These are phyloP conservation scores for Mamestra configurata DNA, from an alignment of 1,140 invertebrate species.

Conservation along the genomic window DNA sequence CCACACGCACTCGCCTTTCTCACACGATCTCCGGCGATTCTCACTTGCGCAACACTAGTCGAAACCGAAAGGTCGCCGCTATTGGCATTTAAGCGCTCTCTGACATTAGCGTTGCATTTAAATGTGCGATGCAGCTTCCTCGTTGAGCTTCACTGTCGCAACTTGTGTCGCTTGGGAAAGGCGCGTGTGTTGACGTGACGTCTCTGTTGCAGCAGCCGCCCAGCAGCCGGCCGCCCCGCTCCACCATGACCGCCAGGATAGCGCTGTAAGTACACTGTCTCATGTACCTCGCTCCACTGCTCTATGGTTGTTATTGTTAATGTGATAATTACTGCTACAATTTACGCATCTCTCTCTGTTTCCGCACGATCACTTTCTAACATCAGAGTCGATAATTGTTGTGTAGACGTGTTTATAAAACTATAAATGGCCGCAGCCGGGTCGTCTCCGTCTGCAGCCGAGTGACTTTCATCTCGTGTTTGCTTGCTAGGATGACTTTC, in stretches of 20 bases:
- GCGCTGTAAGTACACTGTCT: constrained; percentile 74
- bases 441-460: background rate
- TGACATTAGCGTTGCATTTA: constrained; percentile 87
- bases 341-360: constrained; percentile 53
- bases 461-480: constrained; percentile 32
- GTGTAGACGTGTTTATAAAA: constrained; percentile 40
- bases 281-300: background rate
- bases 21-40: constrained; percentile 81
- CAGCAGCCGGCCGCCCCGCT: constrained; percentile 68
- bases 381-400: constrained; percentile 63
- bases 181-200: constrained; percentile 81
- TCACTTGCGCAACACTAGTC: constrained; percentile 83
- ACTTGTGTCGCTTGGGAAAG: constrained; percentile 84
- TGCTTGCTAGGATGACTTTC: background rate
- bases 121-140: constrained; percentile 86
- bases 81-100: constrained; percentile 86
- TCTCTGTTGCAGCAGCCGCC: constrained; percentile 83
- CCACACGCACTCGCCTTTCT: constrained; percentile 81
- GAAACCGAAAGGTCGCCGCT: constrained; percentile 84
- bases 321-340: constrained; percentile 35
- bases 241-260: constrained; percentile 75
- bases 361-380: constrained; percentile 74
- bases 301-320: constrained; percentile 13
- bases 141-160: constrained; percentile 84
- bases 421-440: constrained; percentile 9